Percentiles rank a stretch among this genome's conserved stretches.
Evolutionary conservation across 2,888 invertebrate genomes (phyloP).

Genomic region (Neuroscelio doddi): DNA sequence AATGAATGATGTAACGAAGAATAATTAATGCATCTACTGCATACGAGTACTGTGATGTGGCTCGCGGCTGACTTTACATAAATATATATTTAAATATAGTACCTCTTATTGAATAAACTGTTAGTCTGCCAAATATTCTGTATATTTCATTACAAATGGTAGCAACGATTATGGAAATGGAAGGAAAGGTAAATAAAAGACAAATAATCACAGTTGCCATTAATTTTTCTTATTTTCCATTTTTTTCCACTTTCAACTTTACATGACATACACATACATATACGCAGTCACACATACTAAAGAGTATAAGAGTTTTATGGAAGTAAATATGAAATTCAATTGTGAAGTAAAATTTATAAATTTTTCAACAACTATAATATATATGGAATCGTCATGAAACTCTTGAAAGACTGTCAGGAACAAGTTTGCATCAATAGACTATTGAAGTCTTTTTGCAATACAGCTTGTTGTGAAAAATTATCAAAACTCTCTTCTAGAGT

Average conservation of each 20-base stretch:
- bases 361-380: too few relatives aligned
- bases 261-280: neutral
- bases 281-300: neutral
- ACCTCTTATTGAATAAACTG: constrained; percentile 6
- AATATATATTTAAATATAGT: neutral
- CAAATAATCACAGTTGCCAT: neutral
- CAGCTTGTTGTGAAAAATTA: too few relatives aligned
- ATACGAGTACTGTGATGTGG: neutral
- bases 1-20: constrained; percentile 62
- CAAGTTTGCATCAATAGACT: too few relatives aligned
- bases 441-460: too few relatives aligned
- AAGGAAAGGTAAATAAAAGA: neutral
- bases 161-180: neutral
- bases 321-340: too few relatives aligned
- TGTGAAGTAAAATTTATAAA: too few relatives aligned
- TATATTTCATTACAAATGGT: neutral
- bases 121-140: constrained; percentile 4
- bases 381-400: too few relatives aligned
- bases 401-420: too few relatives aligned
- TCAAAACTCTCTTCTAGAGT: too few relatives aligned
- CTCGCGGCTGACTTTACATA: constrained; percentile 4
- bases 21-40: neutral
- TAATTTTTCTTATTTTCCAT: neutral
- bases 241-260: neutral
- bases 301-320: too few relatives aligned